These are phyloP conservation scores for Aythya baeri DNA, from an alignment of 2,113 vertebrate genomes.

Conservation along the genomic window DNA sequence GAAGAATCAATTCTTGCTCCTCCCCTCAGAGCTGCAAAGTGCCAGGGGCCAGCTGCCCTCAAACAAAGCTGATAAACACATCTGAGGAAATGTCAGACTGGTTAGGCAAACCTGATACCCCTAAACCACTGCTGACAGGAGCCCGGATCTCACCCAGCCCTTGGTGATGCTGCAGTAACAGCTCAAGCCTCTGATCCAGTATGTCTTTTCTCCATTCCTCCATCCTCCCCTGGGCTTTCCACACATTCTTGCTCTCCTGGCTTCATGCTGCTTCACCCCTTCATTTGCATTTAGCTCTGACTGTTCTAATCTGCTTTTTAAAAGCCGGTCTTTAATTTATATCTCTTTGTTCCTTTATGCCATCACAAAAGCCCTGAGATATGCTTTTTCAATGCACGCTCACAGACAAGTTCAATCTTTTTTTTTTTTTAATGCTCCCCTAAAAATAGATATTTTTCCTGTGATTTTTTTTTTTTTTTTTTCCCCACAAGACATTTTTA, in stretches of 20 bases:
- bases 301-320: constrained; percentile 35
- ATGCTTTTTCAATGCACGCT: not conserved
- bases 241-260: not conserved
- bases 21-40: not conserved
- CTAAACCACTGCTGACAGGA: constrained; percentile 27
- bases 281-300: constrained; percentile 36
- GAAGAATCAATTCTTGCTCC: constrained; percentile 24
- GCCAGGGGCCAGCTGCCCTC: constrained; percentile 13
- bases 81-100: not conserved
- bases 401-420: not conserved
- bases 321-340: constrained; percentile 3
- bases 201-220: constrained; percentile 29
- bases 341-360: constrained; percentile 30
- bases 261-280: not conserved
- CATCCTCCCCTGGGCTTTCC: constrained; percentile 14
- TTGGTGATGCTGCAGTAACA: not conserved
- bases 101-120: not conserved
- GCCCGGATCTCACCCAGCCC: not conserved
- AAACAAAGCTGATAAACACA: constrained; percentile 10
- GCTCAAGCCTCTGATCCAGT: not conserved
- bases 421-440: not conserved
- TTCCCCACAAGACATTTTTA: not conserved
- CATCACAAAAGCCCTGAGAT: not conserved
- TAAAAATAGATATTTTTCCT: not conserved
- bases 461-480: not conserved